Evolutionary conservation across 2,113 vertebrate species (phyloP).

Genomic region (Paraplagusia blochii): DNA sequence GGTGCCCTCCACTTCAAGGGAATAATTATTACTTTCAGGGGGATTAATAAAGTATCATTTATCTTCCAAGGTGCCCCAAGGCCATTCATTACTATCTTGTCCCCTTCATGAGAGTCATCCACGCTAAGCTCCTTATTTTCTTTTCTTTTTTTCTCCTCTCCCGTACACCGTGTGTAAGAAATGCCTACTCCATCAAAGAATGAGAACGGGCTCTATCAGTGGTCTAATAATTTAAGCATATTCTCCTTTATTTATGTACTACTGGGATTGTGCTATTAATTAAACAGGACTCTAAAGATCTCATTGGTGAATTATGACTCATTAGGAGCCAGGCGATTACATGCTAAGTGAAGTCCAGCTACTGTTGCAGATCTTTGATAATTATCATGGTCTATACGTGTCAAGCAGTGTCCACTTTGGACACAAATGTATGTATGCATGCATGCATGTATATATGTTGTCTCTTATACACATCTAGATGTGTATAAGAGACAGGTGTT

Average conservation of each 20-base stretch:
- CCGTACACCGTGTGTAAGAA: constrained; percentile 6
- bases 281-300: neutral
- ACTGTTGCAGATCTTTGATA: no score
- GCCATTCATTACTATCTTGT: constrained; percentile 43
- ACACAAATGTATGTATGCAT: no score
- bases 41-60: constrained; percentile 65
- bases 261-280: neutral
- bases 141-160: constrained; percentile 19
- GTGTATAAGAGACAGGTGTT: no score
- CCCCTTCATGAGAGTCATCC: constrained; percentile 25
- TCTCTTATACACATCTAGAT: no score
- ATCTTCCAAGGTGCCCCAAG: constrained; percentile 53
- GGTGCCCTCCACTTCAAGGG: constrained; percentile 47
- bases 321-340: no score
- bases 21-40: constrained; percentile 56
- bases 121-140: constrained; percentile 35
- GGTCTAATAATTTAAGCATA: neutral
- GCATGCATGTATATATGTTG: no score
- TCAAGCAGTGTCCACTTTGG: no score
- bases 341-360: no score
- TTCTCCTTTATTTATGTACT: no score
- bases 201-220: constrained; percentile 18
- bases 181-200: constrained; percentile 13
- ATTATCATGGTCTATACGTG: no score
- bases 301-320: neutral